A percentile compares a stretch with the other conserved stretches of the same genome.
Evolutionary conservation across 2,797 vertebrate genomes (phyloP).

Genomic region (Argyrosomus regius): DNA sequence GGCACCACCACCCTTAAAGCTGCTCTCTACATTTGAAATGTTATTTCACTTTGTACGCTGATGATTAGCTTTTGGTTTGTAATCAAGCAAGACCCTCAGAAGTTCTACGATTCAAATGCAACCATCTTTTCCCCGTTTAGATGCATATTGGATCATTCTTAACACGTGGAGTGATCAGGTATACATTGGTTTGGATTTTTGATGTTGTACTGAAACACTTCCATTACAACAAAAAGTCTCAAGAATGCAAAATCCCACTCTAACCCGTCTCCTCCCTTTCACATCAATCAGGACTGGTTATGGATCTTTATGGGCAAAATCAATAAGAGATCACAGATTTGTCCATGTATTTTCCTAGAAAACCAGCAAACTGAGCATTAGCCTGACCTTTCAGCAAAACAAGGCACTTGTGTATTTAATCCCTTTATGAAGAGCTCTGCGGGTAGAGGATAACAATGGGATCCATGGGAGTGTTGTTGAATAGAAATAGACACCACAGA

Average conservation of each 20-base stretch:
- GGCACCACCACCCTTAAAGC: background rate
- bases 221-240: background rate
- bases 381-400: conserved; percentile 38
- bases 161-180: too few relatives aligned
- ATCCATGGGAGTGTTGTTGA: conserved; percentile 11
- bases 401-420: conserved; percentile 40
- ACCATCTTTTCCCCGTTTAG: background rate
- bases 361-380: conserved; percentile 20
- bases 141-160: background rate
- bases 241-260: background rate
- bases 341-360: background rate
- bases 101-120: too few relatives aligned
- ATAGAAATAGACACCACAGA: background rate
- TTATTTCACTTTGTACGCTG: background rate
- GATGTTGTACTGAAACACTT: background rate
- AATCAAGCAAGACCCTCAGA: background rate
- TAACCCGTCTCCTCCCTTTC: background rate
- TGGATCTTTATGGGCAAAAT: background rate
- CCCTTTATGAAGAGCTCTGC: conserved; percentile 24
- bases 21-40: background rate
- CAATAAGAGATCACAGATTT: background rate
- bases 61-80: background rate
- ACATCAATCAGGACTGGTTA: background rate
- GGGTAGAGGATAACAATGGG: background rate
- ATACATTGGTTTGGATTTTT: background rate